Evolutionary conservation across 2,888 invertebrate species (phyloP), one percentile per base, ranked within the genome.

Genomic region (Trichogramma dendrolimi): DNA sequence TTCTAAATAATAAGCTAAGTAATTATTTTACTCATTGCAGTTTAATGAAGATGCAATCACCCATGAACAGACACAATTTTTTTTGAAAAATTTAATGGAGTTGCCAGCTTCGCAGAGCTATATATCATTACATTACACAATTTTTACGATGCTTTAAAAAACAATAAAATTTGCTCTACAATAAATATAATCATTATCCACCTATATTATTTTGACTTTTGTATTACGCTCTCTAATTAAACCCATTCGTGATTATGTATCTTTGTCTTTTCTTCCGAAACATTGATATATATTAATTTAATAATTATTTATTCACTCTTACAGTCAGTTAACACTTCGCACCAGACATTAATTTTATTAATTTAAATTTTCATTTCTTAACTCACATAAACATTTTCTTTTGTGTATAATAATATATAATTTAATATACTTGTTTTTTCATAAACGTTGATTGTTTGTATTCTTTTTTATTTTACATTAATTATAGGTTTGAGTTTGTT

Each of bases 131-230:
- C 60, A 57, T 58, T 61, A 50, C 3, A 27, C 41, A 54, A 43
- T 61, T 59, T 27, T 27, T 55, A 40, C 50, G 46, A 61, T 61
- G 61, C 56, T 52, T 49, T 59, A 56, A 53, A 61, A 64, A 64
- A 56, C 46, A 61, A 61, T 61, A 50, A 59, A 64, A 64, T 61
- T 14, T 61, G 58, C 27, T 53, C 59, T 61, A 59, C 48, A 41
- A 4, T 49, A 55, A 7, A 27, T 63, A 27, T 27, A 57, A 63
- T 60, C 27, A 27, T 27, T 27, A 27, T 2, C 56, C 27, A 54
- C 40, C 55, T 50, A 38, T 53, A 27, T 27, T 27, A 27, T 27
- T 27, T 27, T 27, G 27, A 27, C 27, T 27, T 27, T 27, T 27
- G n/a, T 50, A 50, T 63, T 42, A 57, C 41, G 49, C 44, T 59